A percentile compares a stretch with the other conserved stretches of the same genome.
phyloP scores from a whole-genome alignment of 2,797 vertebrate species.

The Enteromius thamalakanensis region DNA sequence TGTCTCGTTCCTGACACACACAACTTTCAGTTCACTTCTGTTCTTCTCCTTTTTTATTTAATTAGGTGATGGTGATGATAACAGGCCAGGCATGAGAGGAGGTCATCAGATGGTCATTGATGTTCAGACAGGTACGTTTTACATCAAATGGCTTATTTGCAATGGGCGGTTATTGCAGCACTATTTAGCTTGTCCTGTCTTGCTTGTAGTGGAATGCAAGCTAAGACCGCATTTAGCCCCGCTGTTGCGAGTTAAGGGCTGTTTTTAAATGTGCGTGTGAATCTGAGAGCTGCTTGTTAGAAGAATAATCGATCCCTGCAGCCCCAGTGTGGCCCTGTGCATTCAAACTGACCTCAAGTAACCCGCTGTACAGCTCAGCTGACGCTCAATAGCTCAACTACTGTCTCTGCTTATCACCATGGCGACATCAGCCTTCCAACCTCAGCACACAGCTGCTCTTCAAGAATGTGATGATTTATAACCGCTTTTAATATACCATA shows the following conservation, averaged over 20 bases:
- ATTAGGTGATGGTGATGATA: slow-evolving; percentile 93
- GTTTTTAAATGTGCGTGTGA: slow-evolving; percentile 14
- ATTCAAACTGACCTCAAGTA: slow-evolving; percentile 46
- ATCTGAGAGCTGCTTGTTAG: slow-evolving; percentile 46
- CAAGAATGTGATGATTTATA: slow-evolving; percentile 14
- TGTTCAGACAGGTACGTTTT: slow-evolving; percentile 91
- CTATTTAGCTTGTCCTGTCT: slow-evolving; percentile 25
- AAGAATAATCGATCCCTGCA: slow-evolving; percentile 33
- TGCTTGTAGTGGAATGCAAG: slow-evolving; percentile 26
- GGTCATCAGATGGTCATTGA: slow-evolving; percentile 99
- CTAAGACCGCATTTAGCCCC: background rate
- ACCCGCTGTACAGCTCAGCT: slow-evolving; percentile 35
- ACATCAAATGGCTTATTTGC: background rate
- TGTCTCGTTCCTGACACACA: background rate
- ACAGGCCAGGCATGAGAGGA: slow-evolving; percentile 96
- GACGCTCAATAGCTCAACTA: slow-evolving; percentile 38
- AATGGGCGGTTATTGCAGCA: background rate
- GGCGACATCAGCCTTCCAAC: slow-evolving; percentile 49
- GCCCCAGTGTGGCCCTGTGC: slow-evolving; percentile 37
- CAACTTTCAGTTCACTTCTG: background rate
- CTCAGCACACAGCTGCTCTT: slow-evolving; percentile 23
- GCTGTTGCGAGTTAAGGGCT: slow-evolving; percentile 7
- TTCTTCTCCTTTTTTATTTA: background rate
- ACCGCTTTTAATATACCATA: background rate
- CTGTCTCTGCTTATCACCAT: slow-evolving; percentile 50